These are phyloP conservation scores for Carposina sasakii DNA, from an alignment of 1,140 invertebrate genomes.

Conservation along the genomic window DNA sequence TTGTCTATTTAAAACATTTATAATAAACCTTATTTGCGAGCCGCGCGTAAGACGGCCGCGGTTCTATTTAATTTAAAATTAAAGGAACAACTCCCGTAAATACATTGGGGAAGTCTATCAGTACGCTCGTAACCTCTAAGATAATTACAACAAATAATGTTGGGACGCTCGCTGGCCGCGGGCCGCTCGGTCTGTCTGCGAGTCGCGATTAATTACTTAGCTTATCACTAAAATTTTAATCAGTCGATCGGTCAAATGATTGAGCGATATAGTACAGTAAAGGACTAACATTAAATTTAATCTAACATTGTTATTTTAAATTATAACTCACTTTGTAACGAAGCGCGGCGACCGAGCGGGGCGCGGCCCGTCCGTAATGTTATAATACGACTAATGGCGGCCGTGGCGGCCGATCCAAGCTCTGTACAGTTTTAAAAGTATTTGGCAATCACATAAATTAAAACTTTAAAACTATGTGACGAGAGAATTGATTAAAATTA, in stretches of 20 bases:
- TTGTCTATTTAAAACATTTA: conserved; percentile 62
- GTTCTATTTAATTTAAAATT: conserved; percentile 41
- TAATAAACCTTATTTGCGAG: conserved; percentile 56
- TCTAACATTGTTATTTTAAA: conserved; percentile 72
- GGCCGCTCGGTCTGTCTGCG: conserved; percentile 29
- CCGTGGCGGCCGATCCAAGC: conserved; percentile 32
- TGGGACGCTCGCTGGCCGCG: conserved; percentile 23
- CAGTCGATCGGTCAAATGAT: conserved; percentile 72
- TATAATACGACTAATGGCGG: conserved; percentile 29
- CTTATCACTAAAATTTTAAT: conserved; percentile 72
- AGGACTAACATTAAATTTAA: conserved; percentile 73
- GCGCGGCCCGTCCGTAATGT: conserved; percentile 22
- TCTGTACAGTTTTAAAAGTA: conserved; percentile 66
- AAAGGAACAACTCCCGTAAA: conserved; percentile 38
- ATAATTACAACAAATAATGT: conserved; percentile 47
- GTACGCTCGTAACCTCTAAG: conserved; percentile 45
- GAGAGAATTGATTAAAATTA: conserved; percentile 68
- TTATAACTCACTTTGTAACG: conserved; percentile 62
- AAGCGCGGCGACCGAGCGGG: conserved; percentile 38
- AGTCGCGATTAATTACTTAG: conserved; percentile 62
- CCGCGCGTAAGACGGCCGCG: conserved; percentile 31
- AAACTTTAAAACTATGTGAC: conserved; percentile 69
- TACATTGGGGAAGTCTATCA: conserved; percentile 32
- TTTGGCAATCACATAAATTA: conserved; percentile 70
- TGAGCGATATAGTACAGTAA: conserved; percentile 72